Conservation (phyloP, 2,888 invertebrate genomes). For the Chrysolina haemoptera region DNA sequence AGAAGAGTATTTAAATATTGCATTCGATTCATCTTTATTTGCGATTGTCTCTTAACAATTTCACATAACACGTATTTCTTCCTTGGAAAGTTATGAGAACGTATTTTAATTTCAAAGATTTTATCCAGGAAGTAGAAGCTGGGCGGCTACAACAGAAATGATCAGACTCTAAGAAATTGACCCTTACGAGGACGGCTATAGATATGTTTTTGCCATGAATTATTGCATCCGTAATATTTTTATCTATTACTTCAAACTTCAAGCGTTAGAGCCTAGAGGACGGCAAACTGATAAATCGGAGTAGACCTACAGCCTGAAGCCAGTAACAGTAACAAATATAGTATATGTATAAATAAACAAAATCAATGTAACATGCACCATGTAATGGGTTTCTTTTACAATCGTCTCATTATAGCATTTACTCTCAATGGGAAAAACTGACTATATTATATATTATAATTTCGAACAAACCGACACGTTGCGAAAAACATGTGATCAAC, state of each 20-base stretch:
- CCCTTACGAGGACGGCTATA: conserved; percentile 51
- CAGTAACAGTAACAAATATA: neutral
- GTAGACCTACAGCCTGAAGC: neutral
- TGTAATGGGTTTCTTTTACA: too few species aligned
- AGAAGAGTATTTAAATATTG: conserved; percentile 34
- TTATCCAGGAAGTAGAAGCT: conserved; percentile 48
- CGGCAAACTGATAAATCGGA: neutral
- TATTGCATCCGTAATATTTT: conserved; percentile 23
- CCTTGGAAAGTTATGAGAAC: conserved; percentile 43
- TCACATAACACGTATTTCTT: conserved; percentile 48
- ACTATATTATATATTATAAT: too few species aligned
- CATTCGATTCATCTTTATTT: conserved; percentile 30
- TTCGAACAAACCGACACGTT: too few species aligned
- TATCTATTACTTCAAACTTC: neutral
- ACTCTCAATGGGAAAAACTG: neutral
- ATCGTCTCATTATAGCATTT: neutral
- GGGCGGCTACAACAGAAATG: conserved; percentile 45
- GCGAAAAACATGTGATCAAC: too few species aligned
- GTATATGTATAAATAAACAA: neutral
- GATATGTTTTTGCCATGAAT: conserved; percentile 55
- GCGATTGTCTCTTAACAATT: conserved; percentile 55
- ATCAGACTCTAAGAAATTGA: conserved; percentile 44
- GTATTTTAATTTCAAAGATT: conserved; percentile 53
- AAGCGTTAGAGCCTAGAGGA: neutral
- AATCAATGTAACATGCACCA: too few species aligned